These are phyloP conservation scores for Pipistrellus pipistrellus DNA, from an alignment of 2,797 vertebrate species.

Conservation along the genomic window DNA sequence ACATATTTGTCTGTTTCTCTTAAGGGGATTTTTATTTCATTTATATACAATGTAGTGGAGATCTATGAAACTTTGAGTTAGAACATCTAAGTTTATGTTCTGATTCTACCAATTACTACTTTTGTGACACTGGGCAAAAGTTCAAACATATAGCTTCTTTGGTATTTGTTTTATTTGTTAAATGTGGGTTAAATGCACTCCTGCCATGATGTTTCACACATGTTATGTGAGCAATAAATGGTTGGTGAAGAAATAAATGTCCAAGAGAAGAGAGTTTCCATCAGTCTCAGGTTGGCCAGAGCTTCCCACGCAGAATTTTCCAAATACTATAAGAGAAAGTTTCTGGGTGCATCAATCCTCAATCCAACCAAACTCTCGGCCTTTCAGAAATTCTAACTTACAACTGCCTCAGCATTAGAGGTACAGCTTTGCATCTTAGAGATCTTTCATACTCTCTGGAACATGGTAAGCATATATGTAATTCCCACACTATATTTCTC, in stretches of 20 bases:
- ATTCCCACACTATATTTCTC: not conserved
- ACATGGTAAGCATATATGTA: not conserved
- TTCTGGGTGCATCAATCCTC: not conserved
- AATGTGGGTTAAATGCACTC: not conserved
- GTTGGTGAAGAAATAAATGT: not conserved
- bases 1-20: not conserved
- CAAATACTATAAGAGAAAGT: not conserved
- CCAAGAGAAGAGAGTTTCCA: not conserved
- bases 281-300: not conserved
- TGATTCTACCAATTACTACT: not conserved
- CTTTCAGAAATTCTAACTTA: conserved; percentile 32
- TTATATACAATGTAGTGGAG: not conserved
- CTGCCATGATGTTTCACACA: not conserved
- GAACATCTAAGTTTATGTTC: not conserved
- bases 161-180: not conserved
- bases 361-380: not conserved
- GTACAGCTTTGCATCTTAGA: not conserved
- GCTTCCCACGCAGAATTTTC: not conserved
- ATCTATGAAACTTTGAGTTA: conserved; percentile 24
- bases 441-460: not conserved
- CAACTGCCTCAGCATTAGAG: not conserved
- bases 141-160: conserved; percentile 8
- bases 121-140: not conserved
- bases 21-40: not conserved
- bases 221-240: not conserved